phyloP scores from a whole-genome alignment of 2,113 vertebrate species.

The Lepidothrix coronata region DNA sequence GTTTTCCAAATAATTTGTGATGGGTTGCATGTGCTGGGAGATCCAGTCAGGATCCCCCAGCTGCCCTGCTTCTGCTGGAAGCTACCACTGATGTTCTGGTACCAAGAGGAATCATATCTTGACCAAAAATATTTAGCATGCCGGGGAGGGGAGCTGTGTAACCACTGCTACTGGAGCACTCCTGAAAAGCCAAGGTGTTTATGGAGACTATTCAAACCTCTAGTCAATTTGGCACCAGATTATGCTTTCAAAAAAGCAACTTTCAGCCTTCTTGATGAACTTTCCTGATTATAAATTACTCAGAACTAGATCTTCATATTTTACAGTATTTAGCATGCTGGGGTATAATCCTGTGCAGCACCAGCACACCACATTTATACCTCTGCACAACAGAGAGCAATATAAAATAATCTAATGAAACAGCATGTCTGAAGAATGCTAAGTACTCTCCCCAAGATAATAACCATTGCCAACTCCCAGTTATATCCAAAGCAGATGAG shows the following conservation, averaged over 20 bases:
- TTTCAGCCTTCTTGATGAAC: neutral
- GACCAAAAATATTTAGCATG: neutral
- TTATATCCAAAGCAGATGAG: neutral
- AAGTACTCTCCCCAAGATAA: neutral
- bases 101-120: neutral
- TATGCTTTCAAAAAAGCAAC: neutral
- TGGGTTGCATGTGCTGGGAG: neutral
- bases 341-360: neutral
- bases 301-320: neutral
- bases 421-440: neutral
- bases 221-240: neutral
- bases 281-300: neutral
- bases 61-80: neutral
- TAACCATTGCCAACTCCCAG: neutral
- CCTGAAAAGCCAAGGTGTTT: neutral
- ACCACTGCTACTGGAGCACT: neutral
- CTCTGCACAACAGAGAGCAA: neutral
- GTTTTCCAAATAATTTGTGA: neutral
- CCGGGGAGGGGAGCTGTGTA: fast-evolving
- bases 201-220: neutral
- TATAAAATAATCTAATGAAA: neutral
- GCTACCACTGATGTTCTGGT: neutral
- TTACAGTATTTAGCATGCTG: neutral
- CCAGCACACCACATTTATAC: neutral
- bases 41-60: neutral